Base-by-base conservation (phyloP, 1,140 invertebrate genomes). In the Eubasilissa regina region DNA sequence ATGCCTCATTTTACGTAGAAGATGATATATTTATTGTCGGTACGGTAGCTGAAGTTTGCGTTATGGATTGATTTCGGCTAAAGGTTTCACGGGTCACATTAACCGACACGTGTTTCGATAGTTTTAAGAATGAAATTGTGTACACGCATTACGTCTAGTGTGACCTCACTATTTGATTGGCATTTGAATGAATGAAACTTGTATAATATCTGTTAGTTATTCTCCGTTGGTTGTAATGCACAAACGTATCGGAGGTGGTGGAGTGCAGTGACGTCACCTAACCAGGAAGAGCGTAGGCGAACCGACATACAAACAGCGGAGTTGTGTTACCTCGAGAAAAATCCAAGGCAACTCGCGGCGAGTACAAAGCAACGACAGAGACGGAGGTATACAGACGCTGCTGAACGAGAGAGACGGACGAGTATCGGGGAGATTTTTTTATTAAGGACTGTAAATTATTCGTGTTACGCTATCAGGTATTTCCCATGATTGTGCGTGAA, bases 401-500 rank as follows among this genome's bases (percentile, higher is more conserved):
- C 21, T 21, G 77, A 11, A 25, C 62, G 21, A 79, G 48, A 58
- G 70, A 80, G 78, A 82, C 78, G 53, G 47, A 79, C 68, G 75
- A 73, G 48, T 15, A 15, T 74, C n/a, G 12, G 56, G 51, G 70
- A 55, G 75, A 56, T 77, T 82, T 82, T 80, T 78, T 51, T 21
- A 79, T 58, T 75, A 73, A 73, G 68, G 48, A 73, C 48, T 47
- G 81, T 82, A 82, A 82, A 82, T 82, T 82, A 82, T 81, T 81
- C 80, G 80, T 73, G 77, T 79, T 78, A 75, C 80, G 80, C 76
- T 82, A 82, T 82, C 81, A 80, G 81, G 81, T 82, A 82, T 82
- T 82, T 82, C 81, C 81, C 81, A 82, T 82, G 81, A 82, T 82
- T 82, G 81, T 82, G 81, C 78, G 78, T 78, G 81, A 82, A 80